These are phyloP conservation scores for Cryptoblepharus egeriae DNA, from an alignment of 2,797 vertebrate genomes.

Conservation along the genomic window DNA sequence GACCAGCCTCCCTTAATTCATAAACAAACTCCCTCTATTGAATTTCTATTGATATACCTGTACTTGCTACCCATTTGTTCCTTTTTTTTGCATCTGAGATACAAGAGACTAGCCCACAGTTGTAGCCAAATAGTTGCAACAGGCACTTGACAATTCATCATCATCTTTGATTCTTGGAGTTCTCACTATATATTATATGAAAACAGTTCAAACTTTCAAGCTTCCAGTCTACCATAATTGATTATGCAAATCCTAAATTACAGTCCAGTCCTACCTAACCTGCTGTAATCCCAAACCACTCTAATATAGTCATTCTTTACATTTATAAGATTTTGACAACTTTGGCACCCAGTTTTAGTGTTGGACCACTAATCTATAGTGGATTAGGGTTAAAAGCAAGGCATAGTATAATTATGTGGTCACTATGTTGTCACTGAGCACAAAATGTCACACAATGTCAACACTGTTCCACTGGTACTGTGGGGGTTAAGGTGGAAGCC, in stretches of 20 bases:
- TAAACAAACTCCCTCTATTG: rapidly evolving
- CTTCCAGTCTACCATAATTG: background rate
- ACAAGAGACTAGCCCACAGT: conserved; percentile 31
- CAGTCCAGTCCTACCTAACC: too few relatives aligned
- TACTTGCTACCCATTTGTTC: conserved; percentile 25
- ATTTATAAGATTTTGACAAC: too few relatives aligned
- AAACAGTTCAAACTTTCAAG: background rate
- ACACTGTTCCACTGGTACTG: too few relatives aligned
- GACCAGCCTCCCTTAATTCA: conserved; percentile 1
- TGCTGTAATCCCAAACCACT: too few relatives aligned
- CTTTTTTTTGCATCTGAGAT: conserved; percentile 23
- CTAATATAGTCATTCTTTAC: too few relatives aligned
- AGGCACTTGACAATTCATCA: conserved; percentile 62
- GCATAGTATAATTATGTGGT: too few relatives aligned
- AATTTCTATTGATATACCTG: conserved; percentile 1
- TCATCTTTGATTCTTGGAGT: conserved; percentile 32
- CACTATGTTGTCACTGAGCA: too few relatives aligned
- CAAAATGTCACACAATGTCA: too few relatives aligned
- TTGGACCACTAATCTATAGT: too few relatives aligned
- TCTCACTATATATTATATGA: conserved; percentile 7
- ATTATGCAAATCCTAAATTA: background rate
- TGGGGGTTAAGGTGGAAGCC: too few relatives aligned
- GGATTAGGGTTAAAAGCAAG: too few relatives aligned
- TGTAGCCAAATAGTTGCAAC: conserved; percentile 42
- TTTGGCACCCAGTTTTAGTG: too few relatives aligned